Conservation (phyloP, 2,113 vertebrate genomes). For the Nycticebus coucang region DNA sequence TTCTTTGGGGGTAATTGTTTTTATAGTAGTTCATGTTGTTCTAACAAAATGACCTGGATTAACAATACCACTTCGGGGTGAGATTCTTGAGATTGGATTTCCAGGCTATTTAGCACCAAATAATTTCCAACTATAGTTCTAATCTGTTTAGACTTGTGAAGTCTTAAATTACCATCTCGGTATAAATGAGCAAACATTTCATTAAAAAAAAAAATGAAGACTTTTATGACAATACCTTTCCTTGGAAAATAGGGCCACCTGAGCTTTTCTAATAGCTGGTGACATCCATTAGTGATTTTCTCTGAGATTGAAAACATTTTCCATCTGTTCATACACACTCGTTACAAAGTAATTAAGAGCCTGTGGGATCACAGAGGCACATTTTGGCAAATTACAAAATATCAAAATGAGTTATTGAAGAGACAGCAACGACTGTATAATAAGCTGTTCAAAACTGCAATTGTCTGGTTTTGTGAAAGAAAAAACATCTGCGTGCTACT, state of each 20-base stretch:
- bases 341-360: constrained; percentile 87
- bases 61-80: constrained; percentile 57
- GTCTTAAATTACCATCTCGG: constrained; percentile 79
- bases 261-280: constrained; percentile 86
- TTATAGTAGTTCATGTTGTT: constrained; percentile 50
- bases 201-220: constrained; percentile 81
- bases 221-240: constrained; percentile 84
- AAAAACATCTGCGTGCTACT: constrained; percentile 61
- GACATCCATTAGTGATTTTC: constrained; percentile 86
- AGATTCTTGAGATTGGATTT: constrained; percentile 76
- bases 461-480: constrained; percentile 70
- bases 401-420: constrained; percentile 87
- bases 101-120: constrained; percentile 78
- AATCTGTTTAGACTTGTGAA: constrained; percentile 78
- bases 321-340: constrained; percentile 86
- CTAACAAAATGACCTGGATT: constrained; percentile 60
- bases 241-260: constrained; percentile 81
- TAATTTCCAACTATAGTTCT: constrained; percentile 77
- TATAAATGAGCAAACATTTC: constrained; percentile 87
- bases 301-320: constrained; percentile 87
- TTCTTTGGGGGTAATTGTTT: constrained; percentile 19
- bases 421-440: constrained; percentile 81
- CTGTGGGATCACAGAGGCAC: constrained; percentile 82
- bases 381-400: constrained; percentile 87
- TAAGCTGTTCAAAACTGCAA: constrained; percentile 73